A percentile compares a stretch with the other conserved stretches of the same genome.
These are phyloP conservation scores for Otolemur crassicaudatus DNA, from an alignment of 2,797 vertebrate genomes.

Conservation along the genomic window DNA sequence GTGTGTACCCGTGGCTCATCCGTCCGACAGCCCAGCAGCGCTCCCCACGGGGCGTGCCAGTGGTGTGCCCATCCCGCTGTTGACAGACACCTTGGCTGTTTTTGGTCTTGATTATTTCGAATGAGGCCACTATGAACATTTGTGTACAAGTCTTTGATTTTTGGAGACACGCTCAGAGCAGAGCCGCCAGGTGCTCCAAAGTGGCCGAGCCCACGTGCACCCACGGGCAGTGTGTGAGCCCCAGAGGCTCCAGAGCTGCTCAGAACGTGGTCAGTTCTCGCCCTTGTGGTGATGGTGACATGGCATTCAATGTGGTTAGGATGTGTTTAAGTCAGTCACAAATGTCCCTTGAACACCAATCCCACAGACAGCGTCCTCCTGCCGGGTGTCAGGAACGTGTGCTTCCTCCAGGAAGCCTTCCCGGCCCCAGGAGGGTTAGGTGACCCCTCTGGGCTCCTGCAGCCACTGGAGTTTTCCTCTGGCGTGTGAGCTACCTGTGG, in stretches of 20 bases:
- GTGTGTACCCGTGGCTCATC: accelerated
- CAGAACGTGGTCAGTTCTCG: neutral
- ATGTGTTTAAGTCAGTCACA: neutral
- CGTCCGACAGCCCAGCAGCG: accelerated
- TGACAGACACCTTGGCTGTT: too few species aligned
- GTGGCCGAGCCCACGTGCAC: too few species aligned
- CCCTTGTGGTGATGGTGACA: neutral
- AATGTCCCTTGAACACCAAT: neutral
- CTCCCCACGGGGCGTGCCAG: accelerated
- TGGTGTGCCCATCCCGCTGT: accelerated
- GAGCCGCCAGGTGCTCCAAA: neutral
- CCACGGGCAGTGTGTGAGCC: neutral
- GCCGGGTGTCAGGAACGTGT: neutral
- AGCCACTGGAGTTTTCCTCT: neutral
- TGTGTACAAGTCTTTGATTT: neutral
- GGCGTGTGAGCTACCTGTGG: neutral
- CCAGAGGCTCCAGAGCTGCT: neutral
- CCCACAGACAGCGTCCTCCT: neutral
- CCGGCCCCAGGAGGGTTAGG: neutral
- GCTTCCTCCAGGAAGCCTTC: neutral
- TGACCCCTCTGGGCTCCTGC: neutral
- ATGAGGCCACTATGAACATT: neutral
- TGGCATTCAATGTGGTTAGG: neutral
- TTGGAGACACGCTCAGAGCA: neutral
- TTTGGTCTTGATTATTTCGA: neutral